Conservation (phyloP, 2,113 vertebrate species). For the Athene noctua region DNA sequence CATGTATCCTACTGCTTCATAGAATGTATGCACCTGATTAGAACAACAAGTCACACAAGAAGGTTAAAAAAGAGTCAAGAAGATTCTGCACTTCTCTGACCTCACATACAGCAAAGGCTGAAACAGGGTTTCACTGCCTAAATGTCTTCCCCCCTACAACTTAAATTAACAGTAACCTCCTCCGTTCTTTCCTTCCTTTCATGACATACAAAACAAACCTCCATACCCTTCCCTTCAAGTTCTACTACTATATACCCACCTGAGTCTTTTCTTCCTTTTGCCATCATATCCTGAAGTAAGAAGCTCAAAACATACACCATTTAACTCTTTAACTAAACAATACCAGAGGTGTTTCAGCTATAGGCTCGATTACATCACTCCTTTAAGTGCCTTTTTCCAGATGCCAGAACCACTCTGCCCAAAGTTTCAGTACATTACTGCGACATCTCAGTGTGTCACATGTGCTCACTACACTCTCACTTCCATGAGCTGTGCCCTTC, state of each 20-base stretch:
- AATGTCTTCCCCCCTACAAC: neutral
- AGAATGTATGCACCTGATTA: constrained; percentile 94
- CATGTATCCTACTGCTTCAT: constrained; percentile 98
- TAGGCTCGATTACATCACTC: neutral
- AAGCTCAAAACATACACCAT: neutral
- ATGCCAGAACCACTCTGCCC: neutral
- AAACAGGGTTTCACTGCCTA: neutral
- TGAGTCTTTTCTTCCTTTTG: neutral
- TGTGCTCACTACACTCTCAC: no score
- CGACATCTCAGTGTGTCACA: accelerated
- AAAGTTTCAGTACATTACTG: neutral
- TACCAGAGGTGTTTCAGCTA: neutral
- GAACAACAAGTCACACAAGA: neutral
- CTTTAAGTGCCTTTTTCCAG: neutral
- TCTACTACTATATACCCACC: no score
- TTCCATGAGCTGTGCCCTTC: neutral
- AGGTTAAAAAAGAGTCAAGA: neutral
- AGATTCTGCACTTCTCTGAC: neutral
- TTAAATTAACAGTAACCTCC: neutral
- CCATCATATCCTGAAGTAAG: neutral
- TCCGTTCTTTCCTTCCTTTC: neutral
- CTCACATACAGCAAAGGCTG: neutral
- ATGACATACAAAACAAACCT: neutral
- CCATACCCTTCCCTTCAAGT: neutral
- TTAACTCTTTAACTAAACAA: neutral